A percentile compares a stretch with the other conserved stretches of the same genome.
These are phyloP conservation scores for Falco berigora DNA, from an alignment of 2,797 vertebrate genomes.

Conservation along the genomic window DNA sequence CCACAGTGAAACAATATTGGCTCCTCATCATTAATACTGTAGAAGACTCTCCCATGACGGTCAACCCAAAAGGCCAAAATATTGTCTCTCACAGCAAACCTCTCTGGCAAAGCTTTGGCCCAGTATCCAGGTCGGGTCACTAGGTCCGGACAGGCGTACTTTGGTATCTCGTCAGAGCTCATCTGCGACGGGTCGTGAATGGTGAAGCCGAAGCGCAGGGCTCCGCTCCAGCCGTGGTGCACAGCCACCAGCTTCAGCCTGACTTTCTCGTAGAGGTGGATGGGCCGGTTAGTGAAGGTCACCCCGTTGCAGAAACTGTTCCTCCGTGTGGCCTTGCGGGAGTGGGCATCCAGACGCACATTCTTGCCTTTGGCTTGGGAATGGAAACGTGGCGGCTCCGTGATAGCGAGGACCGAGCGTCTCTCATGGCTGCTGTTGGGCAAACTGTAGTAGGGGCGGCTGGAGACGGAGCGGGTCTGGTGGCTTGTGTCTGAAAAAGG, in stretches of 20 bases:
- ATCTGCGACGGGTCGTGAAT: constrained; percentile 91
- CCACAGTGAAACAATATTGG: constrained; percentile 97
- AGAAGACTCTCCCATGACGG: constrained; percentile 94
- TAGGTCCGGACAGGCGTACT: constrained; percentile 96
- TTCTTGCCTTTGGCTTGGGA: constrained; percentile 96
- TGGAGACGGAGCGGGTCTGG: constrained; percentile 83
- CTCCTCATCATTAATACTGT: constrained; percentile 93
- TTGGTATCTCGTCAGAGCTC: constrained; percentile 89
- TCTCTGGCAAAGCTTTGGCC: constrained; percentile 97
- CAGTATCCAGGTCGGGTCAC: constrained; percentile 95
- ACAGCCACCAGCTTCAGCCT: constrained; percentile 88
- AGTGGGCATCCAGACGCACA: constrained; percentile 90
- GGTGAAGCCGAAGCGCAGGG: constrained; percentile 95
- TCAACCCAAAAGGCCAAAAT: constrained; percentile 97
- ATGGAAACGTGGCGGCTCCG: constrained; percentile 90
- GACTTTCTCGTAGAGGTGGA: constrained; percentile 95
- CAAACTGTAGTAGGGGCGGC: constrained; percentile 86
- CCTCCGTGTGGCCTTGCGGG: constrained; percentile 88
- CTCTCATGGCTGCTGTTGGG: constrained; percentile 83
- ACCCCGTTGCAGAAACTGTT: constrained; percentile 98
- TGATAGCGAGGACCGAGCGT: constrained; percentile 73
- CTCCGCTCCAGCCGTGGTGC: constrained; percentile 95
- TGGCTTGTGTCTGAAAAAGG: constrained; percentile 81
- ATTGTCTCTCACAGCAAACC: constrained; percentile 89
- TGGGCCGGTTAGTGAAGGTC: constrained; percentile 93